Conservation (phyloP, 2,113 vertebrate genomes). For the Malurus elegans region DNA sequence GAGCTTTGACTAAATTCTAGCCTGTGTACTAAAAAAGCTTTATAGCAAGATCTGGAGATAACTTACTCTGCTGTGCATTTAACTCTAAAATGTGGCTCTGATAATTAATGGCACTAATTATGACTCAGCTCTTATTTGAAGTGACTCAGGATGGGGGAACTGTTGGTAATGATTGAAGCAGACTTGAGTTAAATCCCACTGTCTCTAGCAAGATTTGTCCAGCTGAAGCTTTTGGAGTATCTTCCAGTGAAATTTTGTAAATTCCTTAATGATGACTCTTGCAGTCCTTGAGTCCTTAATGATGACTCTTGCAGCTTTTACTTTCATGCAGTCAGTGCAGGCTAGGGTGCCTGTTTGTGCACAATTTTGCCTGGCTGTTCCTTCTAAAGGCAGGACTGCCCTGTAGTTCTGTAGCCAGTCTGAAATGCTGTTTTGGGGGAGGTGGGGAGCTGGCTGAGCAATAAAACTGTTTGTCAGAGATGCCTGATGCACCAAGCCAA, state of each 20-base stretch:
- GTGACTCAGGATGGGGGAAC: not conserved
- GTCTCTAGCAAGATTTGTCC: not conserved
- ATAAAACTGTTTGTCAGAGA: not conserved
- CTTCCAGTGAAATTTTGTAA: not conserved
- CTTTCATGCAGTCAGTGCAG: not conserved
- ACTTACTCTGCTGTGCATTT: constrained; percentile 8
- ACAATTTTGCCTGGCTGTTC: not conserved
- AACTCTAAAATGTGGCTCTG: constrained; percentile 12
- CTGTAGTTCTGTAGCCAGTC: not conserved
- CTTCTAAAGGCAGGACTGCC: not conserved
- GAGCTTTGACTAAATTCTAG: not conserved
- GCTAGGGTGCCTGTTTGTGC: not conserved
- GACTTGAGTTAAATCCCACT: not conserved
- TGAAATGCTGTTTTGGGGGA: constrained; percentile 9
- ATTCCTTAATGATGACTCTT: not conserved
- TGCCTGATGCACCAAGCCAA: not conserved
- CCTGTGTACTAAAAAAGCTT: constrained; percentile 20
- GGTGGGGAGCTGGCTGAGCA: constrained; percentile 11
- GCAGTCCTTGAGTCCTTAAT: not conserved
- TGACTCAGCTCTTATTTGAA: not conserved
- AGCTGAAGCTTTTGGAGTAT: not conserved
- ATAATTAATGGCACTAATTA: constrained; percentile 8
- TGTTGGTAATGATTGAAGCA: not conserved
- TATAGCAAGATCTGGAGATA: not conserved
- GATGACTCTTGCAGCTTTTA: not conserved